Percentiles rank a stretch among this genome's conserved stretches.
These are phyloP conservation scores for Lasioglossum figueresi DNA, from an alignment of 2,888 invertebrate species.

Conservation along the genomic window DNA sequence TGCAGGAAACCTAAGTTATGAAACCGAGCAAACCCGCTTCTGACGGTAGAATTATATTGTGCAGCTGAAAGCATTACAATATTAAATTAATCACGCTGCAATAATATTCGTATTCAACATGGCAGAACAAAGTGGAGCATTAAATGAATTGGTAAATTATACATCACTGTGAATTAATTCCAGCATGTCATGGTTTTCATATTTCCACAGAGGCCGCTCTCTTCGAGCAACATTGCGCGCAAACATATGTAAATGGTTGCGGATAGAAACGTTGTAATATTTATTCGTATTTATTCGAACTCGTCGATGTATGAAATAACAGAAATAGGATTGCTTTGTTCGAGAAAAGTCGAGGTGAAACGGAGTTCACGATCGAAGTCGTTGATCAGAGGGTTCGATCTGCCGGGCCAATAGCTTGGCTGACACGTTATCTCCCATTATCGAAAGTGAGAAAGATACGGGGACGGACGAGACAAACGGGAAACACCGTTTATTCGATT, in stretches of 20 bases:
- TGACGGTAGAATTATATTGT: neutral
- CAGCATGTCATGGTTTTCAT: neutral
- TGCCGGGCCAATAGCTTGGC: neutral
- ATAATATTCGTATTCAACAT: neutral
- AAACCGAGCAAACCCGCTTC: neutral
- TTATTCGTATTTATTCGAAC: too few relatives aligned
- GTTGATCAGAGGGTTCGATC: neutral
- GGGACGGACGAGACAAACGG: neutral
- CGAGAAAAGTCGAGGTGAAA: neutral
- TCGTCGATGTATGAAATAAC: too few relatives aligned
- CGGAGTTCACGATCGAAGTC: neutral
- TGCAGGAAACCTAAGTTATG: neutral
- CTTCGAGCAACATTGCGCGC: neutral
- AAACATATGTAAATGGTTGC: neutral
- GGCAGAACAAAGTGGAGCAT: neutral
- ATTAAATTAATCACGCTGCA: neutral
- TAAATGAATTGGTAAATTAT: neutral
- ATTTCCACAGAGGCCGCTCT: neutral
- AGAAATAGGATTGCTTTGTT: neutral
- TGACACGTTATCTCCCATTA: neutral
- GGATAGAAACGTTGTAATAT: too few relatives aligned
- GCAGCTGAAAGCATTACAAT: neutral
- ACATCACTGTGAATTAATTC: neutral
- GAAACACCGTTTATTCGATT: slow-evolving; percentile 31
- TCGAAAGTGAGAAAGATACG: slow-evolving; percentile 1